Evolutionary conservation across 2,797 vertebrate species (phyloP).

Genomic region (Adelosebastes latens): DNA sequence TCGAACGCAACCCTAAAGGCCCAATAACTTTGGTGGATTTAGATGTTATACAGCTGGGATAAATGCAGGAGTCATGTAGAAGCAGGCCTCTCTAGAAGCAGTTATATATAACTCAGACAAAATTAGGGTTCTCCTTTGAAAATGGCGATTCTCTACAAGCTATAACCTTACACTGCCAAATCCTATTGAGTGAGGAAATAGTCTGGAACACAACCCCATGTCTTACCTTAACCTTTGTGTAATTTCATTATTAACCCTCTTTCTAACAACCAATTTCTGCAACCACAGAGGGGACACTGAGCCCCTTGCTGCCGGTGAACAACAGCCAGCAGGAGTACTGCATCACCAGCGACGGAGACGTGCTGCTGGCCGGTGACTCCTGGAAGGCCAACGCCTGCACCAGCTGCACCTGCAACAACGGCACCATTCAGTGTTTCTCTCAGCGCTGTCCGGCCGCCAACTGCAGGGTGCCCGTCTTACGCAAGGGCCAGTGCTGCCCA

Average conservation of each 20-base stretch:
- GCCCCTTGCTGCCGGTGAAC: conserved; percentile 78
- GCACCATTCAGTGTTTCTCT: conserved; percentile 86
- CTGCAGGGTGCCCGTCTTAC: conserved; percentile 85
- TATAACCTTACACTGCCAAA: background rate
- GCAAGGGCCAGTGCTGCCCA: conserved; percentile 89
- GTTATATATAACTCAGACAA: background rate
- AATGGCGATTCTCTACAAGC: background rate
- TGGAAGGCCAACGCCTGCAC: conserved; percentile 87
- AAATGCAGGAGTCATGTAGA: conserved; percentile 2
- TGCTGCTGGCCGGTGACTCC: conserved; percentile 83
- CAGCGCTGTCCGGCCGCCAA: conserved; percentile 81
- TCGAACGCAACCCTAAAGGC: conserved; percentile 14
- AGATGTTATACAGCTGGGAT: conserved; percentile 33
- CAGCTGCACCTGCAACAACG: conserved; percentile 87
- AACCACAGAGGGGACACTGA: conserved; percentile 74
- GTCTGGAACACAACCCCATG: background rate
- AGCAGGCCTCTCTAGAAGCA: background rate
- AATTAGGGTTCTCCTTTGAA: background rate
- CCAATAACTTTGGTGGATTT: conserved; percentile 4
- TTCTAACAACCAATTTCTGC: conserved; percentile 14
- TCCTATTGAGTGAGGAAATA: background rate
- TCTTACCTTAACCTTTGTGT: background rate
- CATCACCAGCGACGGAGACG: conserved; percentile 81
- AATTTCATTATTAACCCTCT: conserved; percentile 9
- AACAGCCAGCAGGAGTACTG: conserved; percentile 83